Base-by-base conservation (phyloP, 2,113 vertebrate species). In the Ibidorhyncha struthersii region DNA sequence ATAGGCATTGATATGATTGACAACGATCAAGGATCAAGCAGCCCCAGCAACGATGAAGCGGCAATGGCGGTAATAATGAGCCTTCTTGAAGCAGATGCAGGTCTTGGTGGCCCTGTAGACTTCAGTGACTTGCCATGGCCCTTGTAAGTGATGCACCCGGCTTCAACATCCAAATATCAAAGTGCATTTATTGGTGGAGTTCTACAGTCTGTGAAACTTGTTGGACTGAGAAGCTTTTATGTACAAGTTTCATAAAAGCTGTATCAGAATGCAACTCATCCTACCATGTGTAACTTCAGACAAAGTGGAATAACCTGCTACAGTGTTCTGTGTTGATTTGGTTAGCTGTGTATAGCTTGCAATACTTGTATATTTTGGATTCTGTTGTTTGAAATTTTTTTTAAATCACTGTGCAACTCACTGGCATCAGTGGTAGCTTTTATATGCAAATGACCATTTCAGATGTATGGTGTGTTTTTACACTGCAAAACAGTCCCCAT, bases 61-160 rank as follows among this genome's bases (percentile, higher is more conserved):
- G 99, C 99, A 17, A 99, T 99, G 99, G 99, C 99, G 1, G 99
- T 99, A 72, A 99, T 99, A 89, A 99, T 99, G 99, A 99, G 99
- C 94, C 98, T 99, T 92, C 98, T 99, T 97, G 99, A 99, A 98
- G 99, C 99, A 6, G 99, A 99, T 49, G 99, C 99, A 12, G 99
- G 99, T 82, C 98, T 99, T 5, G 99, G 99, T 1, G 99, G 99
- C 30, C 99, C 99, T 3, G 99, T 99, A 50, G 99, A 99, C 98
- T 99, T 99, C 96, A 99, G 99, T 14, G 99, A 99, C 97, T 99
- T 99, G 87, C 99, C 99, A 17, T 99, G 99, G 99, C 99, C 99
- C 76, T 97, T 99, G 99, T 99, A 98, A 99, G 95, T 95, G 73
- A 92, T 95, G 96, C 89, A 50, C 85, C 86, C 91, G 91, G 82